Conservation (phyloP, 2,797 vertebrate genomes). For the Neosalanx taihuensis region DNA sequence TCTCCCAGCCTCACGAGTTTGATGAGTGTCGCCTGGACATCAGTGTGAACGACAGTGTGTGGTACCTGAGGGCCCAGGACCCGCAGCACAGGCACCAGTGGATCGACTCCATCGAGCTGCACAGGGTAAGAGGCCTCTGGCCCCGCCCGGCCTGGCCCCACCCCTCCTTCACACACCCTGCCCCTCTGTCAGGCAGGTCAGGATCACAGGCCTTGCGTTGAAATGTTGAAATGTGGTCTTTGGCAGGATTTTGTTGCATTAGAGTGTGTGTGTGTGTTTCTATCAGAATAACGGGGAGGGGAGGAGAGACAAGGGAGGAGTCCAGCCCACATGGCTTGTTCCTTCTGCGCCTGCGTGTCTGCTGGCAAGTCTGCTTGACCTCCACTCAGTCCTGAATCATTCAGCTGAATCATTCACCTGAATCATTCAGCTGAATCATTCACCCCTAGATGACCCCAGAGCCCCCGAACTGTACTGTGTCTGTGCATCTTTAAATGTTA, state of each 20-base stretch:
- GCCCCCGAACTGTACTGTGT: not conserved
- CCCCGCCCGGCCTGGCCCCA: not conserved
- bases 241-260: not conserved
- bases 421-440: constrained; percentile 3
- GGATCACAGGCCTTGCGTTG: not conserved
- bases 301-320: constrained; percentile 58
- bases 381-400: not conserved
- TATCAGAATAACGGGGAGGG: constrained; percentile 65
- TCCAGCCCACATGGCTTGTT: constrained; percentile 62
- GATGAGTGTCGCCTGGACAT: constrained; percentile 95
- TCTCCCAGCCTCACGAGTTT: constrained; percentile 87
- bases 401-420: too few species aligned
- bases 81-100: constrained; percentile 87
- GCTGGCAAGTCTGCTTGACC: constrained; percentile 37
- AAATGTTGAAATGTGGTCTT: not conserved
- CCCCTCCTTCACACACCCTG: not conserved
- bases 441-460: constrained; percentile 2
- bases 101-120: constrained; percentile 90
- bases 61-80: constrained; percentile 93
- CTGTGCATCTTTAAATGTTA: not conserved
- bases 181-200: not conserved
- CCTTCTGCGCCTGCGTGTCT: constrained; percentile 61
- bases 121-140: constrained; percentile 78
- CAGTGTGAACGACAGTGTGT: constrained; percentile 93
- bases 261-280: constrained; percentile 54